phyloP scores from a whole-genome alignment of 1,140 invertebrate species.

The Archivesica marissinica region DNA sequence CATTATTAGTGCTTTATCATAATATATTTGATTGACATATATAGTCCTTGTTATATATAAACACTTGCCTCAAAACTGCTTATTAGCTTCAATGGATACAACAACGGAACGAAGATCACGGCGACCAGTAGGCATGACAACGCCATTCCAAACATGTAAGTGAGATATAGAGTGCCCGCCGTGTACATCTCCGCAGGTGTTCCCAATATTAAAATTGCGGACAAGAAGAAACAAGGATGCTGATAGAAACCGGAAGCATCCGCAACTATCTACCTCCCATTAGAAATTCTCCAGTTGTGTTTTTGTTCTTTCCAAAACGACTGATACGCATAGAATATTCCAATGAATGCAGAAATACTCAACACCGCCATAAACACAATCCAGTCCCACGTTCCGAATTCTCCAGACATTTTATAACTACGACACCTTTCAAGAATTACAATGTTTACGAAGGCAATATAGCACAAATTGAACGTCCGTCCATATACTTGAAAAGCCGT shows the following conservation, averaged over 20 bases:
- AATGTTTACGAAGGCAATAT: too few species aligned
- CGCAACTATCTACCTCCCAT: slow-evolving; percentile 91
- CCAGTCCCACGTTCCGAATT: slow-evolving; percentile 73
- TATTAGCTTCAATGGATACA: slow-evolving; percentile 77
- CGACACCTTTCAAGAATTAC: too few species aligned
- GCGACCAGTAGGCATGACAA: slow-evolving; percentile 69
- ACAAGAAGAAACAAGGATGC: slow-evolving; percentile 83
- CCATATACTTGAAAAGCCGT: too few species aligned
- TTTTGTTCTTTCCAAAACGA: slow-evolving; percentile 88
- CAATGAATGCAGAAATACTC: slow-evolving; percentile 86
- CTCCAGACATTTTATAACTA: too few species aligned
- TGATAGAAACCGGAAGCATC: slow-evolving; percentile 85
- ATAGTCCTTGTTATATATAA: too few species aligned
- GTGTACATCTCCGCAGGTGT: slow-evolving; percentile 81
- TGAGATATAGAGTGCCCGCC: slow-evolving; percentile 76
- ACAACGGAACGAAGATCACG: slow-evolving; percentile 73
- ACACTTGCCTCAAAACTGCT: slow-evolving; percentile 76
- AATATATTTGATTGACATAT: too few species aligned
- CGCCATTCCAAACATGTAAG: slow-evolving; percentile 71
- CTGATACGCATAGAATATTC: slow-evolving; percentile 92
- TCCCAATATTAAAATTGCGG: slow-evolving; percentile 84
- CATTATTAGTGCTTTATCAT: too few species aligned
- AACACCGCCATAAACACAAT: slow-evolving; percentile 73
- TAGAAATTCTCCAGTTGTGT: slow-evolving; percentile 91
- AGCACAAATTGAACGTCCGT: too few species aligned